A percentile compares a stretch with the other conserved stretches of the same genome.
These are phyloP conservation scores for Stenopsyche tienmushanensis DNA, from an alignment of 1,140 invertebrate species.

Conservation along the genomic window DNA sequence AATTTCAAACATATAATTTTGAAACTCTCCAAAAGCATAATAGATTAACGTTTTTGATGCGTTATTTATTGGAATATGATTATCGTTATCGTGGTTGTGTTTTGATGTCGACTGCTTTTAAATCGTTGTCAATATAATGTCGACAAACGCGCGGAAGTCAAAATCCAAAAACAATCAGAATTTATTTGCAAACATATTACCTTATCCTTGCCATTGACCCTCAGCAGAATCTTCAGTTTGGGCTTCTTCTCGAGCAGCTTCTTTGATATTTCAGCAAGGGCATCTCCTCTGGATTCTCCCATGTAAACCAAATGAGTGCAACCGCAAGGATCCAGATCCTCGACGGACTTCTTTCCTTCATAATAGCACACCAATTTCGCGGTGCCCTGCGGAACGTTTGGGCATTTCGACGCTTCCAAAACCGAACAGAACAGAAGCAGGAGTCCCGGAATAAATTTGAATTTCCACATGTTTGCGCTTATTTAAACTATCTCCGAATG, in stretches of 20 bases:
- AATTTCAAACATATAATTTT: no score
- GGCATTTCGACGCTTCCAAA: constrained; percentile 31
- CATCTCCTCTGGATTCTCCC: constrained; percentile 50
- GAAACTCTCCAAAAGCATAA: no score
- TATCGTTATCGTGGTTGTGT: no score
- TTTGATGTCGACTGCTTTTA: no score
- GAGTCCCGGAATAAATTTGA: not conserved
- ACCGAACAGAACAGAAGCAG: constrained; percentile 13
- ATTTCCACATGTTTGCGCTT: not conserved
- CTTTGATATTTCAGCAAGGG: constrained; percentile 50
- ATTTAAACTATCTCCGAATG: not conserved
- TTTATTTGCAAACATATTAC: no score
- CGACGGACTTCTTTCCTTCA: constrained; percentile 28
- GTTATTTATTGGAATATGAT: no score
- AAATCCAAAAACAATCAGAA: no score
- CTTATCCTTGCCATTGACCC: constrained; percentile 51
- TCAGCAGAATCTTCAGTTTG: constrained; percentile 51
- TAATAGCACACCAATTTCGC: constrained; percentile 52
- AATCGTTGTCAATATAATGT: no score
- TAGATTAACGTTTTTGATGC: no score
- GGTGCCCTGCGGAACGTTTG: constrained; percentile 44
- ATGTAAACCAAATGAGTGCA: constrained; percentile 56
- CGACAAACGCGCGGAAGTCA: no score
- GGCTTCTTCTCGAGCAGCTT: constrained; percentile 53
- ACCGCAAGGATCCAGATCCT: constrained; percentile 47